A percentile compares a stretch with the other conserved stretches of the same genome.
phyloP scores from a whole-genome alignment of 2,888 invertebrate genomes.

The Notodonta ziczac region DNA sequence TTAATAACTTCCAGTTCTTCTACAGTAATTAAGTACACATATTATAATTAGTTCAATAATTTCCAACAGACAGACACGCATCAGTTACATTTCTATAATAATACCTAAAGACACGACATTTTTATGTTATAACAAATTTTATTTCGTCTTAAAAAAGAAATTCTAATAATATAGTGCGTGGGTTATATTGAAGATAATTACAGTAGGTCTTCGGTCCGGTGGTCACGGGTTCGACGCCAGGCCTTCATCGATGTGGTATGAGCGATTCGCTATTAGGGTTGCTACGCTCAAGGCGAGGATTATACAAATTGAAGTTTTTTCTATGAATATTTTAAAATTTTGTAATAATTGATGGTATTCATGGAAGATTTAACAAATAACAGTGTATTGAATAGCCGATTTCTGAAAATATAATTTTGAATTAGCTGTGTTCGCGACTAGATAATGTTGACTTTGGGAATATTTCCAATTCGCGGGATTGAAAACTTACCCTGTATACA shows the following conservation, averaged over 20 bases:
- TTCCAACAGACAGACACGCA: not conserved
- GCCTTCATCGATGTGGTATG: conserved; percentile 28
- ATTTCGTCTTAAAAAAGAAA: conserved; percentile 53
- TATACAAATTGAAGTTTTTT: too few species aligned
- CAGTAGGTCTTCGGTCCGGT: conserved; percentile 55
- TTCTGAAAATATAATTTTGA: too few species aligned
- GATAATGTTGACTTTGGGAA: too few species aligned
- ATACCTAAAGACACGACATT: conserved; percentile 23
- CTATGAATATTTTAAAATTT: too few species aligned
- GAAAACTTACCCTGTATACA: too few species aligned
- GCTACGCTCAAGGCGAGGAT: conserved; percentile 16
- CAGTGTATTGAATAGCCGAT: too few species aligned
- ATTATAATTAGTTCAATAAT: not conserved
- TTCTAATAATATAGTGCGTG: conserved; percentile 54
- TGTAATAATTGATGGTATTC: too few species aligned
- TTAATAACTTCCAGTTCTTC: too few species aligned
- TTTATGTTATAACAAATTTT: conserved; percentile 59
- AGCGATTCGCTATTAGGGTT: conserved; percentile 31
- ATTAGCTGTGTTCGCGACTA: too few species aligned
- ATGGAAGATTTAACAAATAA: too few species aligned
- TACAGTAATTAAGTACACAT: too few species aligned
- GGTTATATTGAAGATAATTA: conserved; percentile 67
- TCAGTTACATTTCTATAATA: conserved; percentile 2
- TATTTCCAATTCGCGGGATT: too few species aligned
- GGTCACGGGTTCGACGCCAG: conserved; percentile 45